These are phyloP conservation scores for Sebastolobus alascanus DNA, from an alignment of 2,797 vertebrate species.

Conservation along the genomic window DNA sequence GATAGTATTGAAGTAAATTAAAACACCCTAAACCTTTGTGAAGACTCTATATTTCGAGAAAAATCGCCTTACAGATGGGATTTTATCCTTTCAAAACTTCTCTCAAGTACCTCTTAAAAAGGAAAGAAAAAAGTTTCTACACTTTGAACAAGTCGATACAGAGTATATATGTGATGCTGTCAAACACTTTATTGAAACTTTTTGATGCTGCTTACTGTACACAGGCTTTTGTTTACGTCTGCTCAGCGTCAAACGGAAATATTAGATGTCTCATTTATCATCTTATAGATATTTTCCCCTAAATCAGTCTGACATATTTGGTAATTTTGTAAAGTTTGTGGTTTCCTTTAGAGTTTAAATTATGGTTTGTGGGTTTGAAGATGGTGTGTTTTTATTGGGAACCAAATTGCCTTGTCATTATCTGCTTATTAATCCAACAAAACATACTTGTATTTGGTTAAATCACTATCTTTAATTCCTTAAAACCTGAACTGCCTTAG, in stretches of 20 bases:
- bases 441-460: neutral
- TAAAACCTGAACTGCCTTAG: neutral
- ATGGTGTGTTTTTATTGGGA: neutral
- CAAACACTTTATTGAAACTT: neutral
- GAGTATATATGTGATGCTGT: neutral
- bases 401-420: neutral
- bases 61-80: neutral
- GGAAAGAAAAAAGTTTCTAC: neutral
- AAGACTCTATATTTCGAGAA: neutral
- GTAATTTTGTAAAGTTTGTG: neutral
- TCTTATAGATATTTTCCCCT: neutral
- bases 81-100: no score
- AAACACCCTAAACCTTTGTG: neutral
- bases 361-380: neutral
- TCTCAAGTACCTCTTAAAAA: no score
- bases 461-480: neutral
- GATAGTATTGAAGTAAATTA: neutral
- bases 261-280: neutral
- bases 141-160: neutral
- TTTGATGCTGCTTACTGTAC: constrained; percentile 1
- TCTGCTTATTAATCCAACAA: neutral
- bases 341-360: neutral
- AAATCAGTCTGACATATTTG: neutral
- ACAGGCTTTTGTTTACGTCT: neutral
- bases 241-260: neutral